Evolutionary conservation across 1,140 invertebrate species (phyloP).

Genomic region (Pseudomyrmex concolor): DNA sequence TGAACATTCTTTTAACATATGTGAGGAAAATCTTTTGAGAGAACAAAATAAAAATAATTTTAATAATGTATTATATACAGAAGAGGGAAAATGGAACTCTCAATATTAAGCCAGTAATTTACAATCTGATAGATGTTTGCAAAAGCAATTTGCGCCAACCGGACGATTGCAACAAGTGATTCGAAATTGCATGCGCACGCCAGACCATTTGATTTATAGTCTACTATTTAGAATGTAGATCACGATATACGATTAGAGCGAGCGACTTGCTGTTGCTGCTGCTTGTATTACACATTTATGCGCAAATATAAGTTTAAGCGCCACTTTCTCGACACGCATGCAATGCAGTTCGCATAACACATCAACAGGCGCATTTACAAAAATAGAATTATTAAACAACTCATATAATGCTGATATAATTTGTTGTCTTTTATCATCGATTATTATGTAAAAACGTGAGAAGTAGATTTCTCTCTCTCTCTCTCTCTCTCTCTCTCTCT

Average conservation of each 20-base stretch:
- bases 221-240: conserved; percentile 41
- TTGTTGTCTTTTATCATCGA: conserved; percentile 8
- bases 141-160: neutral
- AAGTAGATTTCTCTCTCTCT: neutral
- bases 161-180: neutral
- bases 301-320: neutral
- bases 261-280: neutral
- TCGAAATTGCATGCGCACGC: neutral
- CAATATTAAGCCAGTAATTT: too few relatives aligned
- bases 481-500: too few relatives aligned
- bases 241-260: conserved; percentile 34
- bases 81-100: neutral
- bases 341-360: neutral
- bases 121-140: neutral
- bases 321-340: neutral
- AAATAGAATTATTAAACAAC: neutral
- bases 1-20: neutral
- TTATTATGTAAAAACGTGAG: conserved; percentile 29
- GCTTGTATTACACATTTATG: conserved; percentile 7
- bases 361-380: conserved; percentile 7
- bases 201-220: conserved; percentile 22
- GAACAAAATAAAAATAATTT: neutral
- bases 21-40: neutral
- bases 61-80: neutral
- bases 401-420: neutral